Conservation (phyloP, 2,888 invertebrate species). For the Melanophora roralis region DNA sequence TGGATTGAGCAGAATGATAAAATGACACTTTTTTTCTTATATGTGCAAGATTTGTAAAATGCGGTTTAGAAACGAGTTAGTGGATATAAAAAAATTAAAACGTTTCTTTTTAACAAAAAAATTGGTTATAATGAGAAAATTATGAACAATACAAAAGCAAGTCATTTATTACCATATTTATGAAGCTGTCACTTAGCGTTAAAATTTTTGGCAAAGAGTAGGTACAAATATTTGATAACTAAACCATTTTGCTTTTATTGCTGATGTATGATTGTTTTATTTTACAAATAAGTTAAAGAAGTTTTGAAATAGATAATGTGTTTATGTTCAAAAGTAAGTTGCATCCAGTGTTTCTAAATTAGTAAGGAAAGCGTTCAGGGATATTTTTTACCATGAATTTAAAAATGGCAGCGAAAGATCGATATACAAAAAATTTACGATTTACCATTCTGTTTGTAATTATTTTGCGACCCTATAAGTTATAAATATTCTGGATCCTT, state of each 20-base stretch:
- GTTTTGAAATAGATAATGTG: neutral
- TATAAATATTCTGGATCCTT: too few species aligned
- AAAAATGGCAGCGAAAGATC: too few species aligned
- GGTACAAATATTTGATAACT: too few species aligned
- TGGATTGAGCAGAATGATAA: neutral
- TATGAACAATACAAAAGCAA: constrained; percentile 23
- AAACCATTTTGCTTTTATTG: too few species aligned
- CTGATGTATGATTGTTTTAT: constrained; percentile 14
- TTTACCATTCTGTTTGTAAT: too few species aligned
- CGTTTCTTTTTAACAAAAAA: neutral
- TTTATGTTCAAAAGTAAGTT: neutral
- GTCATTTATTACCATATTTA: neutral
- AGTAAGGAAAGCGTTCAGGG: neutral
- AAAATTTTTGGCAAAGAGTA: constrained; percentile 4
- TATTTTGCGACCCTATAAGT: too few species aligned
- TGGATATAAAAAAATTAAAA: neutral
- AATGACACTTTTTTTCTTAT: constrained; percentile 13
- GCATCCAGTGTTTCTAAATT: neutral
- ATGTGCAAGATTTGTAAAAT: constrained; percentile 36
- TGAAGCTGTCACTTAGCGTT: constrained; percentile 15
- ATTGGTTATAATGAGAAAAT: constrained; percentile 41
- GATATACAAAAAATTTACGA: too few species aligned
- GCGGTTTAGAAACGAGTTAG: neutral
- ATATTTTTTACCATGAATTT: too few species aligned
- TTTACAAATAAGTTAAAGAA: constrained; percentile 7